Percentiles rank a stretch among this genome's conserved stretches.
Conservation (phyloP, 2,888 invertebrate species). For the Colletes collaris region DNA sequence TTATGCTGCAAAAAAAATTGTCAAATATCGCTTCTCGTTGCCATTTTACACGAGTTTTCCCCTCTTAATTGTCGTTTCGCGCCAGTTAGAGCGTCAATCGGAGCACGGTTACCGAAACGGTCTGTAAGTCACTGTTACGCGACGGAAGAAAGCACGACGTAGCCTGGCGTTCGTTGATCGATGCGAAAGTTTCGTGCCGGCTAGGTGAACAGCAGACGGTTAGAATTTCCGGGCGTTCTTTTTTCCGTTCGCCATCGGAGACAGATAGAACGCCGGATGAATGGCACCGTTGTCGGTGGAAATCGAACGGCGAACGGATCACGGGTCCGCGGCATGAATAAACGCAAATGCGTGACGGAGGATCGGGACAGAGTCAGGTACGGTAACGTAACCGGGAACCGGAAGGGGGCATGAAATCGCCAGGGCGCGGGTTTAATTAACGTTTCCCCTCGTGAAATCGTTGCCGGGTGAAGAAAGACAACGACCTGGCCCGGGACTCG, state of each 20-base stretch:
- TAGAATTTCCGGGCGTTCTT: conserved; percentile 14
- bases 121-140: background rate
- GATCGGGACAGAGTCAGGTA: background rate
- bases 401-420: conserved; percentile 7
- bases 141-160: conserved; percentile 24
- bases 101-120: conserved; percentile 14
- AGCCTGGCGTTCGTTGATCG: conserved; percentile 36
- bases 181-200: conserved; percentile 39
- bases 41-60: too few species aligned
- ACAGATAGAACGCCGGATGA: conserved; percentile 16
- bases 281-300: conserved; percentile 16
- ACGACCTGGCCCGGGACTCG: conserved; percentile 4
- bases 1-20: too few species aligned
- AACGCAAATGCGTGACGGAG: conserved; percentile 24
- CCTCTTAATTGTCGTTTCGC: conserved; percentile 16
- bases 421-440: conserved; percentile 15
- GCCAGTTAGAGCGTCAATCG: background rate
- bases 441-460: conserved; percentile 7
- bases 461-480: background rate
- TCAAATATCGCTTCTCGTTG: too few species aligned
- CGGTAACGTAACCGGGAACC: background rate
- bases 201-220: background rate
- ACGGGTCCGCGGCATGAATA: conserved; percentile 26
- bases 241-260: background rate
- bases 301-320: conserved; percentile 40